Evolutionary conservation across 2,888 invertebrate genomes (phyloP).

Genomic region (Alsophila aescularia): DNA sequence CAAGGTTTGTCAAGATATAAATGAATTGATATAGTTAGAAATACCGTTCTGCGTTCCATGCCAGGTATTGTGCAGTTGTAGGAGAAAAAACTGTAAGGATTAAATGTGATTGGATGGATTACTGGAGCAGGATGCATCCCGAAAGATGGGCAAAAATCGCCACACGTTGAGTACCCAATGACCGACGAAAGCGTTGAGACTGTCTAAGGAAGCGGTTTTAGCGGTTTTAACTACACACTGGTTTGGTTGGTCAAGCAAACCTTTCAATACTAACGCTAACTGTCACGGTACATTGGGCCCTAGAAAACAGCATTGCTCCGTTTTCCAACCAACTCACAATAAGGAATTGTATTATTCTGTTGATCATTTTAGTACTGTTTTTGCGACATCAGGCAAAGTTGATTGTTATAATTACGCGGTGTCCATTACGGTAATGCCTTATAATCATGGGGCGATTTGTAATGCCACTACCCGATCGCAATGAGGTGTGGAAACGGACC

Average conservation of each 20-base stretch:
- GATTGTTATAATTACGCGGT: conserved; percentile 75
- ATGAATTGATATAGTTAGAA: too few species aligned
- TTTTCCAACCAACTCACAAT: conserved; percentile 22
- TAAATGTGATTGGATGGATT: too few species aligned
- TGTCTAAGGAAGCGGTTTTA: too few species aligned
- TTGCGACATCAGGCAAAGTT: conserved; percentile 50
- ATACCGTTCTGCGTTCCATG: too few species aligned
- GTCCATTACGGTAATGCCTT: conserved; percentile 75
- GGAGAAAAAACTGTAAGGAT: too few species aligned
- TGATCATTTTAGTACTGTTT: conserved; percentile 43
- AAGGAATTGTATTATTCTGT: conserved; percentile 33
- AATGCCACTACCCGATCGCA: conserved; percentile 68
- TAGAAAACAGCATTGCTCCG: conserved; percentile 13
- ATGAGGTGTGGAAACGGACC: conserved; percentile 80
- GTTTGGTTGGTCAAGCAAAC: conserved; percentile 12
- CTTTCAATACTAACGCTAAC: background rate
- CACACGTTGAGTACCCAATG: too few species aligned
- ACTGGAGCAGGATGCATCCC: too few species aligned
- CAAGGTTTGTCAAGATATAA: too few species aligned
- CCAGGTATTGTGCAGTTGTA: too few species aligned
- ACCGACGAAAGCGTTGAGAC: too few species aligned
- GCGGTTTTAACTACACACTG: too few species aligned
- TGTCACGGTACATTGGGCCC: conserved; percentile 13
- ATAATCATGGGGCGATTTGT: conserved; percentile 78
- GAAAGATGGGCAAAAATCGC: too few species aligned